Evolutionary conservation across 2,113 vertebrate species (phyloP), one percentile per base, ranked within the genome.

Genomic region (Montifringilla adamsi): DNA sequence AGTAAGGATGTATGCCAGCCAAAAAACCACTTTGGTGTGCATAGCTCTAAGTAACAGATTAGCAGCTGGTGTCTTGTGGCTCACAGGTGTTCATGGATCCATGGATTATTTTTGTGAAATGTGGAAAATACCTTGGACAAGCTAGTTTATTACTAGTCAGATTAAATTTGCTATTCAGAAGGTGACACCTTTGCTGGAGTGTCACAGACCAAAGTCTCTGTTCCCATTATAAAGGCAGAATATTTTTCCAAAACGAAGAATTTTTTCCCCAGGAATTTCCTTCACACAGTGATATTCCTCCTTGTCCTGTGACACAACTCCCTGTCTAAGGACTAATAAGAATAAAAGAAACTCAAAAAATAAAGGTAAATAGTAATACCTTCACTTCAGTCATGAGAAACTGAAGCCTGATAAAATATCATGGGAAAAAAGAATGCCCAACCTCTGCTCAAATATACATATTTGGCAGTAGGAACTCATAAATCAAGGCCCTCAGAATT

Each of bases 101-200:
- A 49, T 7, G 27, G 21, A 84, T 72, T 87, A 82, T 72, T 93
- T 89, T 59, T 82, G 49, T 59, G 78, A 93, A 63, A 79, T n/a
- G 26, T 31, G n/a, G 78, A 68, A 87, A 85, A 49, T 35, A 79
- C 21, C 62, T 79, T 23, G 41, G 80, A 84, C 44, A 76, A 87
- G 31, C 44, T n/a, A 89, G 27, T 33, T 28, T 59, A 50, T 43
- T 39, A 58, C 35, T 63, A 81, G 47, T n/a, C 24, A 27, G 26
- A 63, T 31, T 89, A 74, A 33, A 79, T 88, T 68, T 79, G 37
- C 52, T 87, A 49, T 63, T 89, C 41, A 80, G 49, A 72, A 31
- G 16, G 26, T 67, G 35, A 89, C 13, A 33, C 9, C 46, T 73
- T 22, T 47, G 21, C 84, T 72, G 60, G 67, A 94, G 15, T 19